Evolutionary conservation across 2,797 vertebrate species (phyloP), one percentile per base, ranked within the genome.

Genomic region (Australoheros facetus): DNA sequence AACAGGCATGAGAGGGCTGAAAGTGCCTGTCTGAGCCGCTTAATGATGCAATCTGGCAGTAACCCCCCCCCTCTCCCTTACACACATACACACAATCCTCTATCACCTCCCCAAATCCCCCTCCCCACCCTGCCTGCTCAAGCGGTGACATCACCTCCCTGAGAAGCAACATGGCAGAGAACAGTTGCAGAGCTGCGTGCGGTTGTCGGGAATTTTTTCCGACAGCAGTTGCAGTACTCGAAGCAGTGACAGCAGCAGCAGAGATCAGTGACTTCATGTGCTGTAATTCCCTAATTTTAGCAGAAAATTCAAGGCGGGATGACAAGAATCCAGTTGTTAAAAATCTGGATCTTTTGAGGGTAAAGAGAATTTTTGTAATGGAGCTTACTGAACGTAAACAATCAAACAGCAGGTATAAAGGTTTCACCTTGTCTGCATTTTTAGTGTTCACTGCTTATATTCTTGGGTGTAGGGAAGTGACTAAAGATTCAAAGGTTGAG

Each of bases 11-110:
- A 77, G 77, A 34, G 58, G 45, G 26, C 73, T 79, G 81, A 83
- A 85, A 87, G 87, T 78, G 88, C 30, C 85, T 28, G 83, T 84
- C 81, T 88, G 89, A 90, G 83, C 51, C 1, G 85, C 77, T 88
- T 88, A 87, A 89, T 91, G 93, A 94, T 92, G 91, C 91, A 90
- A 90, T 84, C 84, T 78, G 83, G 80, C 83, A 89, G 87, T 89
- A 88, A 85, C 79, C 71, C 14, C n/a, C 42, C 59, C 30, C 30
- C 30, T n/a, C n/a, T n/a, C 28, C 28, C 28, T 28, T 34, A 10
- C 66, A 8, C 28, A 39, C 37, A 11, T 9, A 39, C 7, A 39
- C 53, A 13, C 4, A 7, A 1, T 21, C 21, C 1, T 34, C 32
- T 4, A 34, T 34, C 32, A 34, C 57, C 70, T 16, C 19, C 48